A percentile compares a stretch with the other conserved stretches of the same genome.
Evolutionary conservation across 2,797 vertebrate species (phyloP).

Genomic region (Toxotes lorentzi): DNA sequence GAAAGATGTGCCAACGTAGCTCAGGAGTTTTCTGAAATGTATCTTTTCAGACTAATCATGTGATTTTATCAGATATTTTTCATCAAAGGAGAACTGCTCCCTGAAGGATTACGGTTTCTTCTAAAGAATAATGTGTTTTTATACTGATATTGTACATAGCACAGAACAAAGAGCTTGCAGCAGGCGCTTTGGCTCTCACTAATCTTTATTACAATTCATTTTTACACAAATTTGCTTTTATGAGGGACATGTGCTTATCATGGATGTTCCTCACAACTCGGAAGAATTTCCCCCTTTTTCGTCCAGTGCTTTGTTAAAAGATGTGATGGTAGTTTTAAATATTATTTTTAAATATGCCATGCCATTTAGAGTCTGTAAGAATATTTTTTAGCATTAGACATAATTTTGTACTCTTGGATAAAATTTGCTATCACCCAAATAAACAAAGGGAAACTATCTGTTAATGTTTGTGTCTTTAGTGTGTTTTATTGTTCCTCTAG

Average conservation of each 20-base stretch:
- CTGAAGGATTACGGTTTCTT: background rate
- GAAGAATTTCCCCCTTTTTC: background rate
- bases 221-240: conserved; percentile 16
- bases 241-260: background rate
- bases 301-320: conserved; percentile 18
- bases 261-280: background rate
- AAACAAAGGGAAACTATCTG: conserved; percentile 51
- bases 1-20: conserved; percentile 30
- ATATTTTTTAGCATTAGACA: conserved; percentile 53
- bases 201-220: conserved; percentile 13
- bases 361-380: conserved; percentile 15
- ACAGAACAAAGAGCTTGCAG: conserved; percentile 31
- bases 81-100: conserved; percentile 2
- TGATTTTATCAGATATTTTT: conserved; percentile 25
- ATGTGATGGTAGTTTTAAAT: background rate
- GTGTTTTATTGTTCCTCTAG: background rate
- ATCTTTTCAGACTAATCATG: conserved; percentile 24
- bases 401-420: conserved; percentile 61
- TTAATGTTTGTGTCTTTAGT: conserved; percentile 27
- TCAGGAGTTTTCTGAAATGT: conserved; percentile 50
- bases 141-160: conserved; percentile 37
- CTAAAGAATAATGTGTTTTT: conserved; percentile 18
- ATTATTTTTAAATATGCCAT: conserved; percentile 21
- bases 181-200: conserved; percentile 20
- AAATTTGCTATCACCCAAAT: conserved; percentile 55